Evolutionary conservation across 2,113 vertebrate species (phyloP).

Genomic region (Rhea pennata): DNA sequence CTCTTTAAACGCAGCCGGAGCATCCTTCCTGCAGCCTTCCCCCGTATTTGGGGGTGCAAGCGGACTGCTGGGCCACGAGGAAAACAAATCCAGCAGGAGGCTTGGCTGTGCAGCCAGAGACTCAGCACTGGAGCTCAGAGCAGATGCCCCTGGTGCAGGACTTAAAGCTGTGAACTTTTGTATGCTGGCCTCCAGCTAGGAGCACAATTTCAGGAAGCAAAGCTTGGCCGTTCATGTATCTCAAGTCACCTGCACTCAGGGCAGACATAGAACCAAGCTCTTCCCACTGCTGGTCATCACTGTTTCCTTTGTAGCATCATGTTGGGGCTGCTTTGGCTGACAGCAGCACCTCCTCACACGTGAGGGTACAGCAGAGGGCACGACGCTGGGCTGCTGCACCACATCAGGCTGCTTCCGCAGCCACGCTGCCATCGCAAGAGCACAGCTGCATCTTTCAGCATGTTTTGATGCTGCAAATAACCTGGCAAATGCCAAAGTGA

Average conservation of each 20-base stretch:
- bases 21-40: too few species aligned
- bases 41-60: not conserved
- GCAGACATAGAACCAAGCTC: not conserved
- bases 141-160: not conserved
- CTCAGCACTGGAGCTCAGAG: not conserved
- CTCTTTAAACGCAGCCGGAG: too few species aligned
- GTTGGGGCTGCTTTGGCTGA: not conserved
- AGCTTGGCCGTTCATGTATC: not conserved
- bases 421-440: fast-evolving
- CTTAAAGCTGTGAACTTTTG: not conserved
- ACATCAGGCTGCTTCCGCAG: not conserved
- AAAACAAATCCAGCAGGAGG: not conserved
- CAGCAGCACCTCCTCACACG: not conserved
- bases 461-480: not conserved
- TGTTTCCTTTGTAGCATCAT: not conserved
- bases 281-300: not conserved
- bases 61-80: not conserved
- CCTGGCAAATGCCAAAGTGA: not conserved
- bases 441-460: not conserved
- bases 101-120: not conserved
- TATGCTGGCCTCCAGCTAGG: not conserved
- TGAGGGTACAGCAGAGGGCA: not conserved
- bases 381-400: not conserved
- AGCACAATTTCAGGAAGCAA: not conserved
- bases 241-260: not conserved